A percentile compares a stretch with the other conserved stretches of the same genome.
These are phyloP conservation scores for Bembecia ichneumoniformis DNA, from an alignment of 2,888 invertebrate species.

Conservation along the genomic window DNA sequence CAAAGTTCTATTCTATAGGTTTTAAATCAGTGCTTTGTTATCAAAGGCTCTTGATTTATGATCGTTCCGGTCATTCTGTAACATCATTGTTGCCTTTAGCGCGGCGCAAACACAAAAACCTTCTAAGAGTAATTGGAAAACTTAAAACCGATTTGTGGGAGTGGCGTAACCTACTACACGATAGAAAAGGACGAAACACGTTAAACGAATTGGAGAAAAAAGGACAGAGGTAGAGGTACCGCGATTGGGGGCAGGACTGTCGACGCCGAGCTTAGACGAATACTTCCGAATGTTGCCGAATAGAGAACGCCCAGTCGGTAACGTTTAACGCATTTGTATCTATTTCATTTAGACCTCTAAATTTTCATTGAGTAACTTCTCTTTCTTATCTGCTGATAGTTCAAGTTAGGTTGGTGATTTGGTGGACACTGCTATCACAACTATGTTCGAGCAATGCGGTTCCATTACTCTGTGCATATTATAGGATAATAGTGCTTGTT, in stretches of 20 bases:
- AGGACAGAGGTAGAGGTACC: slow-evolving; percentile 29
- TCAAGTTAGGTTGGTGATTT: slow-evolving; percentile 21
- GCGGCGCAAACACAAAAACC: slow-evolving; percentile 56
- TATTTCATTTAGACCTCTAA: slow-evolving; percentile 33
- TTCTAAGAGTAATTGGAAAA: slow-evolving; percentile 57
- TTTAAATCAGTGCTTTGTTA: no score
- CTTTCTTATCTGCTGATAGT: slow-evolving; percentile 15
- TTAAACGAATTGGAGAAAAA: slow-evolving; percentile 19
- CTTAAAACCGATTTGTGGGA: slow-evolving; percentile 48
- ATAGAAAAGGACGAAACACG: slow-evolving; percentile 33
- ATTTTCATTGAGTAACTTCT: slow-evolving; percentile 15
- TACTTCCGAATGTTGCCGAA: slow-evolving; percentile 40
- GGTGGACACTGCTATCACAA: slow-evolving; percentile 30
- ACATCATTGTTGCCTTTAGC: slow-evolving; percentile 50
- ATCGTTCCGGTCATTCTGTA: slow-evolving; percentile 7
- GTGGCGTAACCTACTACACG: slow-evolving; percentile 34
- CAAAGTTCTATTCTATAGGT: no score
- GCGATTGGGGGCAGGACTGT: slow-evolving; percentile 47
- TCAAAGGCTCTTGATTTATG: not conserved
- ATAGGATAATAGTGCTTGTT: slow-evolving; percentile 25
- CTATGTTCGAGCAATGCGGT: slow-evolving; percentile 35
- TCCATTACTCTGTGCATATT: slow-evolving; percentile 26
- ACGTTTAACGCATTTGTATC: slow-evolving; percentile 28
- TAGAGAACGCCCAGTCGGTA: slow-evolving; percentile 56
- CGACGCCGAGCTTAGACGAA: slow-evolving; percentile 44